phyloP scores from a whole-genome alignment of 2,888 invertebrate genomes.

The Sesia bembeciformis region DNA sequence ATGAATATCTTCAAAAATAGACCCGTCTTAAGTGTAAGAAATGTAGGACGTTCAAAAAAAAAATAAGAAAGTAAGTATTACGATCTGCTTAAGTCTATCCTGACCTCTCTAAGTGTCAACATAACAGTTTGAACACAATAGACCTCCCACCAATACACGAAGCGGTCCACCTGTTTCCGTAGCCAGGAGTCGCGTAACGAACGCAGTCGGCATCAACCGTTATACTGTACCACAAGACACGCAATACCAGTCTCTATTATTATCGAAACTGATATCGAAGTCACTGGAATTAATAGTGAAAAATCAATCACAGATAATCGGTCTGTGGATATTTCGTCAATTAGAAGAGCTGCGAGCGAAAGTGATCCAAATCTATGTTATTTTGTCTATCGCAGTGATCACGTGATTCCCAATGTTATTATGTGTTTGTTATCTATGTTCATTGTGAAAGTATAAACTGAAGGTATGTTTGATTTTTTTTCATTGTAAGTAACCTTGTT shows the following conservation, averaged over 20 bases:
- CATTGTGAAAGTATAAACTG: slow-evolving; percentile 2
- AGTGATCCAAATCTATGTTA: no score
- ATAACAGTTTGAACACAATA: not conserved
- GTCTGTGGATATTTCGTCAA: not conserved
- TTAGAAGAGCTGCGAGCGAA: no score
- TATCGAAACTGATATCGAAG: not conserved
- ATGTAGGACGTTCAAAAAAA: no score
- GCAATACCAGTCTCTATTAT: not conserved
- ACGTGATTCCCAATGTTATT: slow-evolving; percentile 2
- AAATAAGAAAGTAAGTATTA: no score
- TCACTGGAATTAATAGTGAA: not conserved
- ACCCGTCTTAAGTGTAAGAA: no score
- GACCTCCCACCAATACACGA: slow-evolving; percentile 38
- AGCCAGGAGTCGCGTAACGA: slow-evolving; percentile 36
- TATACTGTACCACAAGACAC: not conserved
- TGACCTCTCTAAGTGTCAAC: no score
- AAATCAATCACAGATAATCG: not conserved
- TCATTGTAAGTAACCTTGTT: not conserved
- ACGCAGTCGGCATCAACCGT: slow-evolving; percentile 11
- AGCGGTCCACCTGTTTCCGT: slow-evolving; percentile 21
- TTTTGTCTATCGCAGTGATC: no score
- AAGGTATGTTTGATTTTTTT: slow-evolving; percentile 1
- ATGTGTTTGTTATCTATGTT: slow-evolving; percentile 1
- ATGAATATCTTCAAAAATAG: no score
- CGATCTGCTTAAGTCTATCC: no score